phyloP scores from a whole-genome alignment of 2,113 vertebrate genomes.

The Chionomys nivalis region DNA sequence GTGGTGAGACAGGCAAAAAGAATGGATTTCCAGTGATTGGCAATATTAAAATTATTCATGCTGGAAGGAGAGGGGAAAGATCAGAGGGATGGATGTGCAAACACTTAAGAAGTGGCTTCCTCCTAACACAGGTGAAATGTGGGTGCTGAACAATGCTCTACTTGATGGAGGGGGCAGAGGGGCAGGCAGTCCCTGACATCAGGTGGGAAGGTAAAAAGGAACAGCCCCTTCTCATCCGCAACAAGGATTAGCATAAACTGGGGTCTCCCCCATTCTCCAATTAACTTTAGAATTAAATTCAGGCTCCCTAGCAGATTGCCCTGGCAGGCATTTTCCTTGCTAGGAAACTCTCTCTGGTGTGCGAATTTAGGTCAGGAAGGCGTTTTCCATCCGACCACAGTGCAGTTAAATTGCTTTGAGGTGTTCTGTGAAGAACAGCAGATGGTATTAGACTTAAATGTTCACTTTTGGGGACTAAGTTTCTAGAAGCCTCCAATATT shows the following conservation, averaged over 20 bases:
- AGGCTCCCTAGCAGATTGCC: background rate
- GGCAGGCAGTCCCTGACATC: background rate
- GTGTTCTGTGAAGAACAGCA: background rate
- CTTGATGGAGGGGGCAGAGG: background rate
- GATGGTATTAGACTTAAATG: background rate
- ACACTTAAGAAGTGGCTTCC: constrained; percentile 57
- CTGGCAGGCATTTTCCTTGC: constrained; percentile 27
- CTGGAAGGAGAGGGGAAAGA: constrained; percentile 57
- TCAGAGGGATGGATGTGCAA: constrained; percentile 56
- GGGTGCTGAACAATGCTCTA: background rate
- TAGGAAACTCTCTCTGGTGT: constrained; percentile 30
- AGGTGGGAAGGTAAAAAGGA: constrained; percentile 16
- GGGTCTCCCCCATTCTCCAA: constrained; percentile 35
- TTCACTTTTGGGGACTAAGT: background rate
- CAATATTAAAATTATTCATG: constrained; percentile 79
- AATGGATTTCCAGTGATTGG: constrained; percentile 71
- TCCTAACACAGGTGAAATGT: constrained; percentile 29
- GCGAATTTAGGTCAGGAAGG: constrained; percentile 40
- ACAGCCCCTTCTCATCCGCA: background rate
- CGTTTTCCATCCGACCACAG: background rate
- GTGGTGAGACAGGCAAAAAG: constrained; percentile 50
- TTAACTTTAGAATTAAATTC: constrained; percentile 29
- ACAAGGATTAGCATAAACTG: background rate
- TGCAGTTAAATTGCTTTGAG: constrained; percentile 21
- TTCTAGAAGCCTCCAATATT: background rate